Base-by-base conservation (phyloP, 2,113 vertebrate species). In the Cygnus buccinator region DNA sequence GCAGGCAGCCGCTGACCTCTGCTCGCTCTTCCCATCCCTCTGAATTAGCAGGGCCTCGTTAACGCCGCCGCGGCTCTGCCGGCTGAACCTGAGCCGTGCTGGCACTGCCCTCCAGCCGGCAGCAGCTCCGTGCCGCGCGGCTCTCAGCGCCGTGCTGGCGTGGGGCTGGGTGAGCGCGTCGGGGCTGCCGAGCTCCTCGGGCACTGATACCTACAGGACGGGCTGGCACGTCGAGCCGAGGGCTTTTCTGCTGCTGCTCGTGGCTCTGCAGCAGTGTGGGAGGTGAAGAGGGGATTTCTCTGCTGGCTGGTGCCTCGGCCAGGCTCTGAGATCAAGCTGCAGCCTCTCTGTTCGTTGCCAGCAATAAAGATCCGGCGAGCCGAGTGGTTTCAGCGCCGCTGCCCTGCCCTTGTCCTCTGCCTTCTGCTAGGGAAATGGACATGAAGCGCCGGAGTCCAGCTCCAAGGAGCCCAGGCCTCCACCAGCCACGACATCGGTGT, bases 401-500 rank as follows among this genome's bases (percentile, higher is more conserved):
- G 5, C 43, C n/a, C 74, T 66, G 48, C 26, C 44, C 22, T 39
- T 6, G 9, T 39, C 66, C 65, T 39, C 28, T 22, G 28, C 8
- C 39, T 78, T 66, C 63, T 66, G 41, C 14, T 7, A 74, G 46
- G 35, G 61, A 55, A 72, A 71, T 1, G 44, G 39, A 57, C 29
- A 8, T 17, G 39, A 71, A 88, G 31, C 25, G 71, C 71, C 48
- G 23, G 25, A 25, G 55, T 2, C 63, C 1, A 4, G 39, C 35
- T 83, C 37, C 37, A 33, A 54, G 62, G 50, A 84, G 68, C 48
- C 48, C 63, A 31, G 44, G 9, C 12, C 54, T 31, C 37, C 26
- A 3, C 26, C 28, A 9, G 4, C 3, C 5, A 62, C 11, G 26
- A 5, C 6, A 0, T 21, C 82, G 14, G 37, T 26, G 1, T 28